Conservation (phyloP, 2,888 invertebrate species). For the Oscheius onirici region DNA sequence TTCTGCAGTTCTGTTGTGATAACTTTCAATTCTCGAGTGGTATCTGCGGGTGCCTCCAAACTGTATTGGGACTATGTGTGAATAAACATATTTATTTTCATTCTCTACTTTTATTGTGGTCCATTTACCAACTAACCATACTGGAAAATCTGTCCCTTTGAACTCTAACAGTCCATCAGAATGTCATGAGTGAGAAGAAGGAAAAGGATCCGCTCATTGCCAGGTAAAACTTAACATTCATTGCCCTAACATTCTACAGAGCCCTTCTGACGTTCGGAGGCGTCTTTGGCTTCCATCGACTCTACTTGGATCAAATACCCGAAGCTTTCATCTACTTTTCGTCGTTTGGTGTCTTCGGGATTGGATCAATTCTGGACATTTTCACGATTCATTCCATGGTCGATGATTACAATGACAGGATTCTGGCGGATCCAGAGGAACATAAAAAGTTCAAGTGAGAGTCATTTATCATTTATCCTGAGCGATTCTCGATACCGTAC, state of each 20-base stretch:
- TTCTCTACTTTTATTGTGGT: not conserved
- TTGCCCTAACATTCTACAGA: conserved; percentile 28
- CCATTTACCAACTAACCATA: not conserved
- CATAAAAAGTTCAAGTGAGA: conserved; percentile 6
- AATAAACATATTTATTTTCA: conserved; percentile 5
- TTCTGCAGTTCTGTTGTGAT: not conserved
- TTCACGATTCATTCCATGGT: conserved; percentile 14
- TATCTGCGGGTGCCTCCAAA: conserved; percentile 14
- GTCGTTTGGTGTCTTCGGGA: conserved; percentile 50
- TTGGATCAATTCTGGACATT: conserved; percentile 37
- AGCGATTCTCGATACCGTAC: too few species aligned
- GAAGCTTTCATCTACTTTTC: conserved; percentile 60
- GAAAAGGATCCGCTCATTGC: conserved; percentile 18
- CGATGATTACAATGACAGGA: conserved; percentile 12
- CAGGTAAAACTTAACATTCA: not conserved
- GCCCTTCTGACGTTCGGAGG: conserved; percentile 49
- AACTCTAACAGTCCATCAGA: not conserved
- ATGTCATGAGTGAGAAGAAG: conserved; percentile 7
- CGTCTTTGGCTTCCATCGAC: conserved; percentile 52
- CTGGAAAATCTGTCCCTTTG: not conserved
- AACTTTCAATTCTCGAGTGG: conserved; percentile 16
- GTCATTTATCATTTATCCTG: too few species aligned
- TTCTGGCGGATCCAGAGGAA: conserved; percentile 8
- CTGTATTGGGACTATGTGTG: not conserved
- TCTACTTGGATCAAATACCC: conserved; percentile 53